A percentile compares a stretch with the other conserved stretches of the same genome.
phyloP scores from a whole-genome alignment of 2,888 invertebrate species.

The Proisotoma minuta region DNA sequence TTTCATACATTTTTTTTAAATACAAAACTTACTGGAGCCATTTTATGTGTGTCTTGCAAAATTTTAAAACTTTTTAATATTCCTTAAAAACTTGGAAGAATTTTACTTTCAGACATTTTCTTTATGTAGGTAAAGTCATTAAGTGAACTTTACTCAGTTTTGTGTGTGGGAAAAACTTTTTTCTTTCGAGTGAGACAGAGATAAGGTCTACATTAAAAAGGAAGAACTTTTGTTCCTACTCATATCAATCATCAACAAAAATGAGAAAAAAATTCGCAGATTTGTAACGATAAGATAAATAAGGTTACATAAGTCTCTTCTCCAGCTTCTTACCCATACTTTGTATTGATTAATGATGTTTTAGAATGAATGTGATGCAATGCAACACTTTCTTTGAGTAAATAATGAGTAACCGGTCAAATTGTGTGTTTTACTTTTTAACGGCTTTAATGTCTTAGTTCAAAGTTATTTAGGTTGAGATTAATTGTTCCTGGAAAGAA shows the following conservation, averaged over 20 bases:
- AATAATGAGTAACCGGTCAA: constrained; percentile 1
- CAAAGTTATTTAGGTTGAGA: too few relatives aligned
- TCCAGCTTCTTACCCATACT: not conserved
- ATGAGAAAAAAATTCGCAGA: not conserved
- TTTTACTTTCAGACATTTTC: too few relatives aligned
- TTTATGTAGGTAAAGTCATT: too few relatives aligned
- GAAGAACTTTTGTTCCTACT: constrained; percentile 7
- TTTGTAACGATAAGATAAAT: not conserved
- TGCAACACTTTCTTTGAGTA: not conserved
- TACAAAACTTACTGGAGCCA: too few relatives aligned
- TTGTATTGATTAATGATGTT: not conserved
- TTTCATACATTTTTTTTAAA: too few relatives aligned
- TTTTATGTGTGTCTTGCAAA: too few relatives aligned
- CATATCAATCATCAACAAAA: not conserved
- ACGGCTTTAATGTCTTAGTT: too few relatives aligned
- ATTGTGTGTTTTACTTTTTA: constrained; percentile 2
- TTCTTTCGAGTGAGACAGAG: constrained; percentile 19
- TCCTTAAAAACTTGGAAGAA: too few relatives aligned
- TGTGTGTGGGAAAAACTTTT: not conserved
- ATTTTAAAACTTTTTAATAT: too few relatives aligned
- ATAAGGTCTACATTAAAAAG: constrained; percentile 10
- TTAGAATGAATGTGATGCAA: not conserved
- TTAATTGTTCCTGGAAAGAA: too few relatives aligned
- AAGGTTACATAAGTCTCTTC: not conserved
- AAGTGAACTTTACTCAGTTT: too few relatives aligned